Evolutionary conservation across 2,888 invertebrate genomes (phyloP).

Genomic region (Dermolepida albohirtum): DNA sequence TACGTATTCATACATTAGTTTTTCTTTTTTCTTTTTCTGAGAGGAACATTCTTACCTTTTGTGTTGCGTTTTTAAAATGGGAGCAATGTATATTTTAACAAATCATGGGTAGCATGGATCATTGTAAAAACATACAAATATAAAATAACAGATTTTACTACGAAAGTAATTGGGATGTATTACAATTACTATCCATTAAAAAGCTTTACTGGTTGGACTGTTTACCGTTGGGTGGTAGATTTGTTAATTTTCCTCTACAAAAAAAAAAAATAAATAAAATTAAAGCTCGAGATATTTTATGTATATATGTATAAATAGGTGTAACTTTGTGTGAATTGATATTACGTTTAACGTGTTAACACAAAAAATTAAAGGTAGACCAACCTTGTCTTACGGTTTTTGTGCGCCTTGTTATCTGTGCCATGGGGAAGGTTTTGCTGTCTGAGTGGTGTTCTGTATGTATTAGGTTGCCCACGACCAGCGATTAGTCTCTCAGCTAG

Average conservation of each 20-base stretch:
- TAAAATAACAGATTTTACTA: constrained; percentile 33
- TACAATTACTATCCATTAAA: constrained; percentile 8
- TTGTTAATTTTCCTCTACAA: constrained; percentile 26
- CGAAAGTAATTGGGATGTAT: constrained; percentile 18
- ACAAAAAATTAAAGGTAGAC: background rate
- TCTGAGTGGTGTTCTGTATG: constrained; percentile 27
- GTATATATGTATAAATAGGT: background rate
- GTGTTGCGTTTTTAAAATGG: constrained; percentile 28
- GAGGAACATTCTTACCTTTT: constrained; percentile 42
- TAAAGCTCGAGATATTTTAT: background rate
- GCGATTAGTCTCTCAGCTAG: constrained; percentile 29
- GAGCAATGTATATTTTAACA: constrained; percentile 27
- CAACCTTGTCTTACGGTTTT: constrained; percentile 29
- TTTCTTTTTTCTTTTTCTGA: constrained; percentile 19
- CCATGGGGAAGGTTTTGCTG: constrained; percentile 31
- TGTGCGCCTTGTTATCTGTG: constrained; percentile 24
- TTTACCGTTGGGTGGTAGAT: constrained; percentile 39
- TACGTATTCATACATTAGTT: constrained; percentile 25
- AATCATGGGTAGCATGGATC: constrained; percentile 23
- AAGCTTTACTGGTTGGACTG: constrained; percentile 32
- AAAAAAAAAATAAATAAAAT: background rate
- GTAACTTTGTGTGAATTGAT: background rate
- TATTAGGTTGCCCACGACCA: constrained; percentile 27
- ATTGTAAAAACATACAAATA: constrained; percentile 38
- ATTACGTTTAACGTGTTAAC: background rate